Base-by-base conservation (phyloP, 2,797 vertebrate species). In the Hoplostethus atlanticus region DNA sequence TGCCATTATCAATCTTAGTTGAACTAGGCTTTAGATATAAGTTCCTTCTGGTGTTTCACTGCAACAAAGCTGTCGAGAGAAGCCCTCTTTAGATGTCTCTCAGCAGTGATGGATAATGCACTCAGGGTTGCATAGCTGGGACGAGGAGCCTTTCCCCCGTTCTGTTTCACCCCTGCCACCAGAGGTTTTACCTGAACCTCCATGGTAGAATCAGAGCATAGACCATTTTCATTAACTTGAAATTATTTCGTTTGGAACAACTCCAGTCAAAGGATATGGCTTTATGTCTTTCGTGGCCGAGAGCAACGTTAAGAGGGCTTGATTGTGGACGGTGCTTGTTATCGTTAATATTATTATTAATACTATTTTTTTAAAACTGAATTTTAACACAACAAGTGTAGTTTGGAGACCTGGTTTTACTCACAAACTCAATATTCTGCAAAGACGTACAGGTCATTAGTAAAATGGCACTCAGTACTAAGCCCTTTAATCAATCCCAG, bases 51-150 rank as follows among this genome's bases (percentile, higher is more conserved):
- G 70, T 92, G 89, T 90, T 89, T 91, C 84, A 81, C 77, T 78
- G 85, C 87, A 91, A 91, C 87, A 89, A 91, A 90, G 90, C 85
- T 91, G 86, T 91, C 81, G 81, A 91, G 86, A 87, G 87, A 28
- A 87, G 76, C 72, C 87, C 85, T 89, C 84, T 89, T 86, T 87
- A 84, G 83, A 80, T 83, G 90, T 92, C 89, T 85, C 75, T 84
- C 84, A 61, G 80, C 81, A 44, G 84, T 93, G 93, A 94, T 92
- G 89, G 92, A 94, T 93, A 82, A 85, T 75, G 86, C 86, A 87
- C 87, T 90, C 90, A 87, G 85, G 71, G 67, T 88, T 86, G 91
- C 89, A 89, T 73, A 80, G 85, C 87, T 85, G 67, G 75, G 79
- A 78, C 90, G 87, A 89, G 76, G 74, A 92, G 84, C 77, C 78